Evolutionary conservation across 2,113 vertebrate species (phyloP).

Genomic region (Daboia siamensis): DNA sequence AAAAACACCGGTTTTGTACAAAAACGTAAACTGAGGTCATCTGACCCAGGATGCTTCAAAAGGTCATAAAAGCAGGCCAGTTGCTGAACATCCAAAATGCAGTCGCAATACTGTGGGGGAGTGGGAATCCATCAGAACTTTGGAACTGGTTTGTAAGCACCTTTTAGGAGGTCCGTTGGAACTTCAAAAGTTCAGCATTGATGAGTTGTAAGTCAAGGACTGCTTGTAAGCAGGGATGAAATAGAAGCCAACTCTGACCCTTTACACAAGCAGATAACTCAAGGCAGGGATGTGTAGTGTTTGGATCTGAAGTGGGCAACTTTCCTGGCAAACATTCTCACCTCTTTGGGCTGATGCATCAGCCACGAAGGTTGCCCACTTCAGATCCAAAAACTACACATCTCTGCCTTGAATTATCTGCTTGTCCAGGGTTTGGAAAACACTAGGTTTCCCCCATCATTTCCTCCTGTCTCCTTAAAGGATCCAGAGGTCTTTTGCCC

Average conservation of each 20-base stretch:
- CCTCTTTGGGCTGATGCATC: too few species aligned
- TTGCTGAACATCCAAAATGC: neutral
- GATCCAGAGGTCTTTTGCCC: neutral
- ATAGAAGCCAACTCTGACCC: neutral
- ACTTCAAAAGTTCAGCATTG: neutral
- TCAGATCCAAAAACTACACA: neutral
- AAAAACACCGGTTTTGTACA: neutral
- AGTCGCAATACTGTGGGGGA: too few species aligned
- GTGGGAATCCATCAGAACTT: neutral
- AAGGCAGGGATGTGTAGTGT: too few species aligned
- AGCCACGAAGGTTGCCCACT: neutral
- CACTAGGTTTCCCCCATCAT: neutral
- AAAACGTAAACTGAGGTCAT: neutral
- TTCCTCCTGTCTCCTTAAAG: neutral
- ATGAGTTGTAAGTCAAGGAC: neutral
- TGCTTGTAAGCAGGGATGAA: neutral
- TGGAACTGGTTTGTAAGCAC: neutral
- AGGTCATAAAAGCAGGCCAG: neutral
- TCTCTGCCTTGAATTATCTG: neutral
- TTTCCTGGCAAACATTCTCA: too few species aligned
- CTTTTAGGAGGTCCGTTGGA: neutral
- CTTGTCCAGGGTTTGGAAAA: neutral
- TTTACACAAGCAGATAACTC: too few species aligned
- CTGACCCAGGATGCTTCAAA: neutral
- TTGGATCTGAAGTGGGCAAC: too few species aligned